phyloP scores from a whole-genome alignment of 2,113 vertebrate species.

The Scytalopus superciliaris region DNA sequence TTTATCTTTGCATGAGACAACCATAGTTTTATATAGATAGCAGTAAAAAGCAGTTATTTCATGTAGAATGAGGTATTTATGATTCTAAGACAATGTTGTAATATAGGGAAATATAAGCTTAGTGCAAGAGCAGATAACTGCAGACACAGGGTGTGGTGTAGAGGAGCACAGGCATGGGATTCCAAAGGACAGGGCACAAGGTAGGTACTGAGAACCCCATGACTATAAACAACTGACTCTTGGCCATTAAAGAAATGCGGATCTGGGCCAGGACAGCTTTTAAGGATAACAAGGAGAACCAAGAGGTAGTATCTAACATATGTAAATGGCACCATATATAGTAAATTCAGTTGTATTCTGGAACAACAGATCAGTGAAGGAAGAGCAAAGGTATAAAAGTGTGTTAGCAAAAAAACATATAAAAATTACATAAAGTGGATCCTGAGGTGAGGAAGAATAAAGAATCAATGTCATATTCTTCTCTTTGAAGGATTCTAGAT shows the following conservation, averaged over 20 bases:
- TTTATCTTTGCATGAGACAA: background rate
- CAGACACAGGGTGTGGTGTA: background rate
- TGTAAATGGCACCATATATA: background rate
- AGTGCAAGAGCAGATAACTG: background rate
- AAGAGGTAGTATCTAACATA: background rate
- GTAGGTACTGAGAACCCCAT: fast-evolving
- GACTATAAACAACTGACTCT: fast-evolving
- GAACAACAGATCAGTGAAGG: background rate
- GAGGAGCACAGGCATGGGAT: background rate
- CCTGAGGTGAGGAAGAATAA: background rate
- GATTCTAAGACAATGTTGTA: background rate
- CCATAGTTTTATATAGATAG: background rate
- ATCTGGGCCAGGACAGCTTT: background rate
- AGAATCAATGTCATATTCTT: background rate
- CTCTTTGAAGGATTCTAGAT: background rate
- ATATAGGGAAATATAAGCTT: background rate
- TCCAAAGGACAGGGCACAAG: background rate
- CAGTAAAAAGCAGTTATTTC: background rate
- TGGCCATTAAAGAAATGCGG: background rate
- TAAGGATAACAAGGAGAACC: background rate
- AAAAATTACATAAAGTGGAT: background rate
- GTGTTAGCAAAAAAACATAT: background rate
- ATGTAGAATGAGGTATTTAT: background rate
- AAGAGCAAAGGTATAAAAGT: background rate
- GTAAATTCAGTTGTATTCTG: background rate